A percentile compares a stretch with the other conserved stretches of the same genome.
These are phyloP conservation scores for Ruditapes philippinarum DNA, from an alignment of 1,140 invertebrate genomes.

Conservation along the genomic window DNA sequence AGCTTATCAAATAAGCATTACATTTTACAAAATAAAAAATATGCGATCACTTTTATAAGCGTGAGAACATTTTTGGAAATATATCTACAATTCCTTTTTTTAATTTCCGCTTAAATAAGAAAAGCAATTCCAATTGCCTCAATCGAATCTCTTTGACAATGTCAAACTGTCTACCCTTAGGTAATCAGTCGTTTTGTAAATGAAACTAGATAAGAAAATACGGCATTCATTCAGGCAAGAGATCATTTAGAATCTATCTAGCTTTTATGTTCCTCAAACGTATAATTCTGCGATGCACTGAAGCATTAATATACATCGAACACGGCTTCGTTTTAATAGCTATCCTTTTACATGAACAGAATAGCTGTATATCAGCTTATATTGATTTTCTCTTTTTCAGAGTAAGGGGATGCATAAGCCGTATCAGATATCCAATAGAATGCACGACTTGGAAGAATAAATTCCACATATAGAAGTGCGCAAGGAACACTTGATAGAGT, in stretches of 20 bases:
- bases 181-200: background rate
- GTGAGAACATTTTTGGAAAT: no score
- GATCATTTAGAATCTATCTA: constrained; percentile 14
- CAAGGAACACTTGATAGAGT: background rate
- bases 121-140: background rate
- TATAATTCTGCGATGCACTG: background rate
- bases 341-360: background rate
- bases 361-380: constrained; percentile 10
- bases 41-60: no score
- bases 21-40: no score
- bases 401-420: constrained; percentile 2
- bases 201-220: background rate
- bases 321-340: background rate
- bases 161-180: background rate
- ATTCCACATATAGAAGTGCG: background rate
- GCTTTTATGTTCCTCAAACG: background rate
- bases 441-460: background rate
- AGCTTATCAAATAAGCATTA: no score
- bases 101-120: no score
- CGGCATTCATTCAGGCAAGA: background rate
- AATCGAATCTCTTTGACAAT: background rate
- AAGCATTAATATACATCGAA: background rate
- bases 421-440: background rate
- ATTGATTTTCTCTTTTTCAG: constrained; percentile 12
- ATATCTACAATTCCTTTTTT: no score